These are phyloP conservation scores for Neotragus pygmaeus DNA, from an alignment of 2,113 vertebrate species.

Conservation along the genomic window DNA sequence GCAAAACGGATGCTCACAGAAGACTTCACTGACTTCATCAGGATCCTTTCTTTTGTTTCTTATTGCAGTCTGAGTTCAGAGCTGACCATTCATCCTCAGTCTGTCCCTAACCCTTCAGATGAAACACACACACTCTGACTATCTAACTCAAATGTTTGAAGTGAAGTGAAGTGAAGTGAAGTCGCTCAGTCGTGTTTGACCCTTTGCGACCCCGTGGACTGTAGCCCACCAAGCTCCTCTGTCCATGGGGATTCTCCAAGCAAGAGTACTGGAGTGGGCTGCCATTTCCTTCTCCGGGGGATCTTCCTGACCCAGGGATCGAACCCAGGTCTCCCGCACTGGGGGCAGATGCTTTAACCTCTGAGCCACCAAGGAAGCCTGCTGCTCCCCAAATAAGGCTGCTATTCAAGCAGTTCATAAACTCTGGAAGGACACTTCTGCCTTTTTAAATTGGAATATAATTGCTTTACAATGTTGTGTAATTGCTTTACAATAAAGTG, in stretches of 20 bases:
- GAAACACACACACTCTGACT: neutral
- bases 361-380: no score
- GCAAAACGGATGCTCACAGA: neutral
- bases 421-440: neutral
- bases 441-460: neutral
- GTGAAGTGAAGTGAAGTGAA: no score
- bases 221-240: no score
- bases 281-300: no score
- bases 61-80: neutral
- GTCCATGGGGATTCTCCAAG: no score
- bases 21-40: constrained; percentile 12
- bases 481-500: neutral
- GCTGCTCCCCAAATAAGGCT: neutral
- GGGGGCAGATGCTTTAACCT: no score
- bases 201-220: no score
- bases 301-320: no score
- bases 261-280: no score
- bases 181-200: no score
- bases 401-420: neutral
- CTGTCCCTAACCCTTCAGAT: neutral
- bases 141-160: neutral
- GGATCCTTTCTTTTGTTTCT: constrained; percentile 7
- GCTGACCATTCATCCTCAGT: neutral
- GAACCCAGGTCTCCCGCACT: no score
- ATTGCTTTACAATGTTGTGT: neutral